Conservation (phyloP, 2,797 vertebrate genomes). For the Darevskia mixta region DNA sequence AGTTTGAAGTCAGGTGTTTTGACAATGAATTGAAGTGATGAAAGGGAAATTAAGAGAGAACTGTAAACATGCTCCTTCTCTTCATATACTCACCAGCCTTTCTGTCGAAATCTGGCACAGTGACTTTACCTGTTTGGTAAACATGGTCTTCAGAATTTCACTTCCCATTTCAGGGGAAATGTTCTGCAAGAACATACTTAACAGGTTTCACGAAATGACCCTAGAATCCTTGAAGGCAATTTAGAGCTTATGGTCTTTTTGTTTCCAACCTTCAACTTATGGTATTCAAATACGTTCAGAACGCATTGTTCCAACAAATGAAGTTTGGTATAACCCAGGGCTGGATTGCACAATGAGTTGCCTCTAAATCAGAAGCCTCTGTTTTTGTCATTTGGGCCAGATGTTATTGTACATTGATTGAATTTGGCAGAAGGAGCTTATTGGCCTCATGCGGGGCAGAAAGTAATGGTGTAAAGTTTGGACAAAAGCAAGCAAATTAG, state of each 20-base stretch:
- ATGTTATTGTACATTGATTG: constrained; percentile 17
- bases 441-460: constrained; percentile 35
- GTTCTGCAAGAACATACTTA: constrained; percentile 65
- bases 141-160: constrained; percentile 51
- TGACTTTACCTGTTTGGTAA: constrained; percentile 54
- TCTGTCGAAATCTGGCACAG: constrained; percentile 56
- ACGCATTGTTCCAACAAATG: constrained; percentile 65
- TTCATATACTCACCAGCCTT: constrained; percentile 34
- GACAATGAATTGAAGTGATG: constrained; percentile 60
- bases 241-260: constrained; percentile 71
- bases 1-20: constrained; percentile 67
- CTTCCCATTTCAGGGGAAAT: constrained; percentile 61
- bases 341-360: constrained; percentile 63
- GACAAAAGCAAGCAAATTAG: neutral
- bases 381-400: constrained; percentile 54
- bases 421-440: constrained; percentile 22
- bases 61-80: constrained; percentile 23
- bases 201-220: constrained; percentile 66
- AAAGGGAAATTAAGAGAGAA: constrained; percentile 9
- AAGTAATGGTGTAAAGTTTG: accelerated
- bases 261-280: constrained; percentile 72
- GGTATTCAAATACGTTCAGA: constrained; percentile 69
- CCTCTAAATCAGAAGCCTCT: constrained; percentile 59
- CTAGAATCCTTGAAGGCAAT: constrained; percentile 75
- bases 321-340: constrained; percentile 52